Evolutionary conservation across 2,113 vertebrate genomes (phyloP), one percentile per base, ranked within the genome.

Genomic region (Talpa occidentalis): DNA sequence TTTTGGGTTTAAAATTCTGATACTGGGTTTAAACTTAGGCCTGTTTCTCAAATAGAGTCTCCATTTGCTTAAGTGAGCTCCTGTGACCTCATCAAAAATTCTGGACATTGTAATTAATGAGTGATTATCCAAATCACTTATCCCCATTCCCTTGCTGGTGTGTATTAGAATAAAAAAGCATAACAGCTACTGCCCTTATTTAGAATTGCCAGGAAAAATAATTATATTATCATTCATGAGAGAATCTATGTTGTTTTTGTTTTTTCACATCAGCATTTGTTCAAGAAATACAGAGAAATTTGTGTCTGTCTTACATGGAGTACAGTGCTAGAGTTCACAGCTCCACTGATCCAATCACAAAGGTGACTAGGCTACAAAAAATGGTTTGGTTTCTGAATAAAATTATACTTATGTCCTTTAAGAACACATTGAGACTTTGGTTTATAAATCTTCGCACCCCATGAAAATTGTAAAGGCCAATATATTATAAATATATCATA

Each of bases 201-300:
- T 67, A 49, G n/a, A 77, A 69, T 35, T 78, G 22, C 52, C 42
- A 62, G 40, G 79, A 69, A 84, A 94, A 83, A 35, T 12, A 1
- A 12, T 67, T 40, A 56, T 73, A 73, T 74, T 70, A 32, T 80
- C 40, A 30, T 52, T 52, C 9, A 15, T 56, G 49, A 92, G 32
- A 49, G 10, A 79, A 72, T 17, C 37, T 64, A 11, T 22, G 42
- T 84, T 21, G 42, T 84, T 90, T 14, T 52, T 52, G 3, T 52
- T 16, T 85, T 81, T 67, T 44, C 16, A 21, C 15, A 35, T 78
- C 4, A 14, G 35, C 78, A 85, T 62, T 70, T 62, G 67, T 83
- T 94, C 62, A 94, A 19, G 79, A 66, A 67, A 35, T 74, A 17
- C 11, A 60, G 19, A 62, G 81, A 86, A 28, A 79, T 92, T 76